phyloP scores from a whole-genome alignment of 2,888 invertebrate species.

The Epinotia ramella region DNA sequence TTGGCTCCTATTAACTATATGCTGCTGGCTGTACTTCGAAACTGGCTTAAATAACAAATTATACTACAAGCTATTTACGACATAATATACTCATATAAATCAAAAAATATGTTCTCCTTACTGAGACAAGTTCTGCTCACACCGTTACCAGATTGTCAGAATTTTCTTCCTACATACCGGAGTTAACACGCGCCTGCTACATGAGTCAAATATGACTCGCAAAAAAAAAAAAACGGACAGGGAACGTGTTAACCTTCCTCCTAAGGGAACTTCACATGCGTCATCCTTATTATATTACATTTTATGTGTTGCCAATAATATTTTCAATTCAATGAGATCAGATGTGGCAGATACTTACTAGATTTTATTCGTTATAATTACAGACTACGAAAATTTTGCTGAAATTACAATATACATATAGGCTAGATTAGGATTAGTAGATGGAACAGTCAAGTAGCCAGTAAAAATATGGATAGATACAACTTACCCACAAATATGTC shows the following conservation, averaged over 20 bases:
- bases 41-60: neutral
- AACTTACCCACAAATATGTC: too few species aligned
- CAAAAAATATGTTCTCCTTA: neutral
- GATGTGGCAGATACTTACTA: constrained; percentile 18
- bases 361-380: neutral
- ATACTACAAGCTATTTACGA: constrained; percentile 23
- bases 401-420: neutral
- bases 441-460: too few species aligned
- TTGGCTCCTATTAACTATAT: too few species aligned
- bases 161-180: neutral
- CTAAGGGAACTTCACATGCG: constrained; percentile 19
- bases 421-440: neutral
- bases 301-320: constrained; percentile 37
- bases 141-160: neutral
- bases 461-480: too few species aligned
- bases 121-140: neutral
- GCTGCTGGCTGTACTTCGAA: too few species aligned
- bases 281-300: constrained; percentile 16
- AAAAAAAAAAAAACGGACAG: neutral
- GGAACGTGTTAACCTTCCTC: neutral
- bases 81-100: neutral
- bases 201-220: neutral
- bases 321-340: constrained; percentile 41
- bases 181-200: neutral
- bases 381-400: neutral